Evolutionary conservation across 2,113 vertebrate species (phyloP).

Genomic region (Butorides virescens): DNA sequence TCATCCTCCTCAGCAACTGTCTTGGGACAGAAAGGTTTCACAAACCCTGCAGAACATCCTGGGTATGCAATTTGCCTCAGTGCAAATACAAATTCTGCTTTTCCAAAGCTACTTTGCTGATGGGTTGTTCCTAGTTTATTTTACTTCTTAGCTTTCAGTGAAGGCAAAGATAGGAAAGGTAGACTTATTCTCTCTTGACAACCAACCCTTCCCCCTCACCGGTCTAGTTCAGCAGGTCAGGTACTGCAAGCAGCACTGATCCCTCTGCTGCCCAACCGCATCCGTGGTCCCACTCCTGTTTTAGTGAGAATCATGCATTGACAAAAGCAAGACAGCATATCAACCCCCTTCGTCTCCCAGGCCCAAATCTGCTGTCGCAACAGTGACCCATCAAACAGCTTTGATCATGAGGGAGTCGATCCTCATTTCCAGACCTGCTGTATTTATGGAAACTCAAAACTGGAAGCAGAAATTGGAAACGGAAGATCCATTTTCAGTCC

Average conservation of each 20-base stretch:
- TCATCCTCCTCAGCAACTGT: constrained; percentile 56
- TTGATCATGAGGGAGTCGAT: neutral
- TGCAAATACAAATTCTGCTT: constrained; percentile 50
- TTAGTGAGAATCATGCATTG: neutral
- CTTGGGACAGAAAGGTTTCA: constrained; percentile 65
- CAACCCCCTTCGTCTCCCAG: neutral
- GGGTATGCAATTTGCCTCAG: constrained; percentile 10
- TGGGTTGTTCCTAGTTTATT: neutral
- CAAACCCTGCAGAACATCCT: constrained; percentile 55
- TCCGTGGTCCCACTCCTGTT: neutral
- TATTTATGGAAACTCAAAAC: neutral
- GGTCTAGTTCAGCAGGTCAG: neutral
- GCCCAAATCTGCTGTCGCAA: neutral
- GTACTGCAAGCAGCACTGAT: neutral
- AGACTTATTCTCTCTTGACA: neutral
- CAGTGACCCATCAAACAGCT: neutral
- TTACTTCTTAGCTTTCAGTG: neutral
- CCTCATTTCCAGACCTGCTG: neutral
- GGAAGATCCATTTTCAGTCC: neutral
- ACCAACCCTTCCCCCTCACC: neutral
- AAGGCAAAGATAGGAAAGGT: neutral
- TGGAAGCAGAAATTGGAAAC: neutral
- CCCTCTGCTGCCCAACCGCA: neutral
- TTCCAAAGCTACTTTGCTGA: constrained; percentile 1
- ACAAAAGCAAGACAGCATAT: neutral